Evolutionary conservation across 2,888 invertebrate species (phyloP), one percentile per base, ranked within the genome.

Genomic region (Idaea aversata): DNA sequence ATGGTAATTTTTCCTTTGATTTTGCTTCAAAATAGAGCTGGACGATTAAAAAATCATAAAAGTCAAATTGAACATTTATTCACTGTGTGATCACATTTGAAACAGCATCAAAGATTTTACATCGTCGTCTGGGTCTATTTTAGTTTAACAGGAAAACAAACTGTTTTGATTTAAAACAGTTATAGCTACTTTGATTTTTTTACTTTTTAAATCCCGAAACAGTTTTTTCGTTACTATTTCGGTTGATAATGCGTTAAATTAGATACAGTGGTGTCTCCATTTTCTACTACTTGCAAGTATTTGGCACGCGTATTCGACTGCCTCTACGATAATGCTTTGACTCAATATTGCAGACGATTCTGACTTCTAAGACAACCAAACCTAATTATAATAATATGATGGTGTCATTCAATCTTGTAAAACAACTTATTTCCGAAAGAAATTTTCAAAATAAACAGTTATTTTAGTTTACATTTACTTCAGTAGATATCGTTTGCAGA

Each of bases 61-160:
- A 47, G 47, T 47, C 47, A 47, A 47, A 47, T 47, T 47, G 47
- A 47, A 47, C 47, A 47, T 47, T 47, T 47, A 47, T 47, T 47
- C 47, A 47, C 47, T 47, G 47, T 47, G 47, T 47, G 47, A 47
- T 47, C 47, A 47, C 47, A 47, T 47, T 47, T 47, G 47, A 47
- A 47, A 47, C 47, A 13, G 47, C 47, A 47, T 47, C 47, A 47
- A 47, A 47, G 47, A 47, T 47, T 47, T 47, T 47, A 47, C 47
- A 47, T 47, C 47, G 7, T 47, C 47, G 47, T 47, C 47, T 47
- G 47, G 47, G 47, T 47, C 47, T 47, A 47, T 47, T 47, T 47
- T 10, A 47, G 47, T 47, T 47, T 47, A 47, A 47, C 47, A 47
- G 47, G 47, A 47, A 47, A 47, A 47, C 5, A 47, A 7, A 47